Evolutionary conservation across 1,140 invertebrate species (phyloP).

Genomic region (Aphaenogaster rudis): DNA sequence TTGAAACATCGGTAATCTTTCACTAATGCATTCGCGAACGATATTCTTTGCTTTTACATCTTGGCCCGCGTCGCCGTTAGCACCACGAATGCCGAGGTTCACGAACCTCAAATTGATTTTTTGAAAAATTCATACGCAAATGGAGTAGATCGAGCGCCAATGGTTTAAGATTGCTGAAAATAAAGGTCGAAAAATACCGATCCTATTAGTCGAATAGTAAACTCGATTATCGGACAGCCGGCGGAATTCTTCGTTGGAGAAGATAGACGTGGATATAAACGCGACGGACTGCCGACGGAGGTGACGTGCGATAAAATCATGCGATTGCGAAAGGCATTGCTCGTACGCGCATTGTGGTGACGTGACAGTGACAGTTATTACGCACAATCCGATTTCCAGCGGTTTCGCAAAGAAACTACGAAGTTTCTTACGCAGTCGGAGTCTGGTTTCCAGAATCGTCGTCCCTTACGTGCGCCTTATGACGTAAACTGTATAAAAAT

Average conservation of each 20-base stretch:
- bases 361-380: background rate
- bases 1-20: slow-evolving; percentile 3
- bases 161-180: slow-evolving; percentile 43
- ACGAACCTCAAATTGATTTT: slow-evolving; percentile 32
- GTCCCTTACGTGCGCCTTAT: background rate
- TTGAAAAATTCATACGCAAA: slow-evolving; percentile 52
- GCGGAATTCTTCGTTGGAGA: slow-evolving; percentile 27
- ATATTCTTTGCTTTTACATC: slow-evolving; percentile 10
- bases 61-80: background rate
- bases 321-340: slow-evolving; percentile 37
- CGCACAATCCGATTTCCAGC: slow-evolving; percentile 18
- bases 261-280: slow-evolving; percentile 54
- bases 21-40: background rate
- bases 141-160: background rate
- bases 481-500: slow-evolving; percentile 20
- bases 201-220: slow-evolving; percentile 20
- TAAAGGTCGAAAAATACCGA: slow-evolving; percentile 38
- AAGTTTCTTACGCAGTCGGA: background rate
- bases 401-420: slow-evolving; percentile 8
- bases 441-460: background rate
- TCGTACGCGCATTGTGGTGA: slow-evolving; percentile 24
- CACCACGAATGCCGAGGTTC: background rate
- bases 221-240: slow-evolving; percentile 34
- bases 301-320: slow-evolving; percentile 30
- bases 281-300: slow-evolving; percentile 62